These are phyloP conservation scores for Euschistus heros DNA, from an alignment of 1,140 invertebrate species.

Conservation along the genomic window DNA sequence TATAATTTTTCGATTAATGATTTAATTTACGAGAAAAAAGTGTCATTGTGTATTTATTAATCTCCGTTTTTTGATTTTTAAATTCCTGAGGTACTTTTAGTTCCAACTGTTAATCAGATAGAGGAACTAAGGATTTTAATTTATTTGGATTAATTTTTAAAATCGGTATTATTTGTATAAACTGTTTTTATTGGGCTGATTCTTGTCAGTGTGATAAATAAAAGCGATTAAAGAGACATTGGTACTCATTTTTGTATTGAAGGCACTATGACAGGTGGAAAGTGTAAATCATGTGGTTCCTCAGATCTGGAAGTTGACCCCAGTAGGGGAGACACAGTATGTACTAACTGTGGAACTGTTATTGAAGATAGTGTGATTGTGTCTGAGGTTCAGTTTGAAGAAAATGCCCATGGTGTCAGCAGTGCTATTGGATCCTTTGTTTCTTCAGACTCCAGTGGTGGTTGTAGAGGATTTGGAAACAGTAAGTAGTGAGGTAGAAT, in stretches of 20 bases:
- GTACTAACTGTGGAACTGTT: conserved; percentile 90
- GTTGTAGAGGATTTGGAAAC: conserved; percentile 60
- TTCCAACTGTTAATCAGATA: too few species aligned
- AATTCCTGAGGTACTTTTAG: too few species aligned
- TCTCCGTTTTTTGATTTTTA: too few species aligned
- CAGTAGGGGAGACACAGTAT: conserved; percentile 86
- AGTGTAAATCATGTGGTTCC: conserved; percentile 86
- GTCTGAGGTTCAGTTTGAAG: conserved; percentile 90
- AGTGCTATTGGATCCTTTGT: conserved; percentile 89
- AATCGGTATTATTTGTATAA: too few species aligned
- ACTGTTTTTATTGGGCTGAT: neutral
- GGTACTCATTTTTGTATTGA: too few species aligned
- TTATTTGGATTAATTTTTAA: too few species aligned
- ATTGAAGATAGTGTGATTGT: conserved; percentile 94
- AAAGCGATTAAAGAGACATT: neutral
- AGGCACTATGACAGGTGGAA: conserved; percentile 40
- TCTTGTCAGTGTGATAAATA: neutral
- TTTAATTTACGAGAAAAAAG: too few species aligned
- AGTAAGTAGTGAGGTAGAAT: conserved; percentile 37
- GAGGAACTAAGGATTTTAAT: neutral
- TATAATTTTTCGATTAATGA: too few species aligned
- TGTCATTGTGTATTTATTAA: too few species aligned
- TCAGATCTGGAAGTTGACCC: conserved; percentile 90
- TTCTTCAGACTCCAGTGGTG: conserved; percentile 72
- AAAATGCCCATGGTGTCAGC: conserved; percentile 76